Evolutionary conservation across 2,888 invertebrate genomes (phyloP).

Genomic region (Tenthredo notha): DNA sequence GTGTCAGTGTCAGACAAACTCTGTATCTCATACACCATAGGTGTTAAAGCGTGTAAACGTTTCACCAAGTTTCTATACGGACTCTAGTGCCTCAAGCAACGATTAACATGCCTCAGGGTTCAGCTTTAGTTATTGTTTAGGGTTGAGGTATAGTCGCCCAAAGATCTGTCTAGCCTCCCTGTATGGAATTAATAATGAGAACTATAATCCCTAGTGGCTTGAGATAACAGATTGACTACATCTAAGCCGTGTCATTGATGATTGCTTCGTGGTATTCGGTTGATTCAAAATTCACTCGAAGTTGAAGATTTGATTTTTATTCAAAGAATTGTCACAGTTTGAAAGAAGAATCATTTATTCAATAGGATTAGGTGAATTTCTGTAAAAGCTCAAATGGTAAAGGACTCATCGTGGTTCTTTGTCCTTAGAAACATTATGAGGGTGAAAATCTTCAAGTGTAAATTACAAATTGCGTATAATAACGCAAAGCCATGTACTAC

Average conservation of each 20-base stretch:
- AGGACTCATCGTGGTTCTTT: neutral
- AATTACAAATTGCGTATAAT: neutral
- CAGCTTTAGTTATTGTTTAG: conserved; percentile 33
- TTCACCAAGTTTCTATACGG: conserved; percentile 2
- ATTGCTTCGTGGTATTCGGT: neutral
- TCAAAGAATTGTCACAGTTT: neutral
- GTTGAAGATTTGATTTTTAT: neutral
- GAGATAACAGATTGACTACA: conserved; percentile 7
- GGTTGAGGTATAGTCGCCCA: neutral
- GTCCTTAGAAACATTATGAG: neutral
- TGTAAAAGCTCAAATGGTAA: neutral
- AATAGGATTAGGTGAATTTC: neutral
- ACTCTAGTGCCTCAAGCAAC: neutral
- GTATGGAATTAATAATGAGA: conserved; percentile 11
- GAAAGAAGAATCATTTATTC: neutral
- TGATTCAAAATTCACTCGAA: neutral
- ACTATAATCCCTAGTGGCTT: neutral
- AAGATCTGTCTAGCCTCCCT: conserved; percentile 11
- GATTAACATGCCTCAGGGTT: conserved; percentile 11
- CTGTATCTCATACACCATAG: neutral
- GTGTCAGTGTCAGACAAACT: neutral
- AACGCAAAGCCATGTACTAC: neutral
- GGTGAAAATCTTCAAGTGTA: neutral
- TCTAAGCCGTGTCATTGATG: neutral
- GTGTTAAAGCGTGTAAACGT: conserved; percentile 21